Evolutionary conservation across 2,888 invertebrate species (phyloP).

Genomic region (Machimus atricapillus): DNA sequence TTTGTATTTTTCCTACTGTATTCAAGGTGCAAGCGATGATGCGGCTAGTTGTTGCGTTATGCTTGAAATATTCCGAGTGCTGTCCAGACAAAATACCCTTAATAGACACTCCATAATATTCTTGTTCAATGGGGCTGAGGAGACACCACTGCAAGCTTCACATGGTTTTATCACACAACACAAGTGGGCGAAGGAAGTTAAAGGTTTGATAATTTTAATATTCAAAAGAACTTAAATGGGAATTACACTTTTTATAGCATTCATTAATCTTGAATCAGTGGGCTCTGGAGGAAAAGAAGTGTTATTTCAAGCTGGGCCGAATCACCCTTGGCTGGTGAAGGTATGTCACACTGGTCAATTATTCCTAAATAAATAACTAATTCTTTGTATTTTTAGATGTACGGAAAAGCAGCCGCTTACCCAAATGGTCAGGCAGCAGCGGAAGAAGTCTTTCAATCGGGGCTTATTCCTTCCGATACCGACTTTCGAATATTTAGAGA

Average conservation of each 20-base stretch:
- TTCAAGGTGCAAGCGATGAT: constrained; percentile 57
- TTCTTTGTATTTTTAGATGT: constrained; percentile 62
- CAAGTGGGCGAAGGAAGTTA: constrained; percentile 75
- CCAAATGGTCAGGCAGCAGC: constrained; percentile 66
- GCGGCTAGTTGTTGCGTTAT: constrained; percentile 67
- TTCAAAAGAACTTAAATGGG: not conserved
- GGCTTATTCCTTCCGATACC: constrained; percentile 71
- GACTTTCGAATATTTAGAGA: constrained; percentile 72
- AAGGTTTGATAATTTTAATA: constrained; percentile 50
- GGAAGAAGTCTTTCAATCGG: constrained; percentile 71
- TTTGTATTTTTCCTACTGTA: not conserved
- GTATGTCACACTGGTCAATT: constrained; percentile 51
- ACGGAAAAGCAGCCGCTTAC: constrained; percentile 62
- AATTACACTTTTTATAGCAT: constrained; percentile 62
- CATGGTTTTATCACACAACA: constrained; percentile 93
- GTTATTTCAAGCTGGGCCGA: constrained; percentile 84
- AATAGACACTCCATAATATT: constrained; percentile 71
- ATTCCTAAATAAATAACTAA: not conserved
- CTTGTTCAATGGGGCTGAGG: constrained; percentile 78
- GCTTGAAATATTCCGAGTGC: constrained; percentile 71
- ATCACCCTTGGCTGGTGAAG: constrained; percentile 72
- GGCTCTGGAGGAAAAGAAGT: constrained; percentile 88
- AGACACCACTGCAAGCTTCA: constrained; percentile 72
- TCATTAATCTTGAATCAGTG: constrained; percentile 88
- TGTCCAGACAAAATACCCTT: constrained; percentile 62